Conservation (phyloP, 2,797 vertebrate species). For the Megaceryle alcyon region DNA sequence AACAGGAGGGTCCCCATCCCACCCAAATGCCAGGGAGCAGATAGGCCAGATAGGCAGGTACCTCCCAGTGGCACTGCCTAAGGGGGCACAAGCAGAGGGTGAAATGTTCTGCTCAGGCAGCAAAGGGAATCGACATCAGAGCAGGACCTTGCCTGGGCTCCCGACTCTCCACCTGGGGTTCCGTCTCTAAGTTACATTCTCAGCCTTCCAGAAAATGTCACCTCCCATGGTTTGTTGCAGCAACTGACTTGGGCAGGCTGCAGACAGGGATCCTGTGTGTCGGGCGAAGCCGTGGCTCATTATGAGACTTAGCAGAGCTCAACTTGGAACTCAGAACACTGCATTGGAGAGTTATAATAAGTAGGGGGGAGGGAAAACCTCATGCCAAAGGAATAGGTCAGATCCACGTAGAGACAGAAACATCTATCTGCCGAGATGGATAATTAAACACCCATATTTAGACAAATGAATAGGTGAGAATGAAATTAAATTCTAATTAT, state of each 20-base stretch:
- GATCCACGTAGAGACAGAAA: background rate
- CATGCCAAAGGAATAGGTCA: background rate
- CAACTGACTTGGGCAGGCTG: background rate
- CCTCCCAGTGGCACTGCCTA: background rate
- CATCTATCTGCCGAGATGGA: background rate
- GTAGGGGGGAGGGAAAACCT: background rate
- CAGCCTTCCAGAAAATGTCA: background rate
- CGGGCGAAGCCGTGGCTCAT: fast-evolving
- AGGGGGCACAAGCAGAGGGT: background rate
- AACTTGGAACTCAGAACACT: background rate
- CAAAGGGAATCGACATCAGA: background rate
- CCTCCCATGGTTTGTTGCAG: background rate
- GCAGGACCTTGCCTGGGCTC: background rate
- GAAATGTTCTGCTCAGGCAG: background rate
- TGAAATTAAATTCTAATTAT: slow-evolving; percentile 49
- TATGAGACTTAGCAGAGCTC: background rate
- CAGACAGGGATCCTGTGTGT: fast-evolving
- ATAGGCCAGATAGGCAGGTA: background rate
- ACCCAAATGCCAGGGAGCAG: background rate
- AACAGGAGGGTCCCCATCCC: background rate
- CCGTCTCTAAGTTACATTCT: background rate
- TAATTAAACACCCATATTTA: slow-evolving; percentile 67
- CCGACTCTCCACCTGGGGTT: background rate
- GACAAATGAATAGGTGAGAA: slow-evolving; percentile 55
- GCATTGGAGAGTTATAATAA: background rate